Conservation (phyloP, 2,888 invertebrate species). For the Alsophila aescularia region DNA sequence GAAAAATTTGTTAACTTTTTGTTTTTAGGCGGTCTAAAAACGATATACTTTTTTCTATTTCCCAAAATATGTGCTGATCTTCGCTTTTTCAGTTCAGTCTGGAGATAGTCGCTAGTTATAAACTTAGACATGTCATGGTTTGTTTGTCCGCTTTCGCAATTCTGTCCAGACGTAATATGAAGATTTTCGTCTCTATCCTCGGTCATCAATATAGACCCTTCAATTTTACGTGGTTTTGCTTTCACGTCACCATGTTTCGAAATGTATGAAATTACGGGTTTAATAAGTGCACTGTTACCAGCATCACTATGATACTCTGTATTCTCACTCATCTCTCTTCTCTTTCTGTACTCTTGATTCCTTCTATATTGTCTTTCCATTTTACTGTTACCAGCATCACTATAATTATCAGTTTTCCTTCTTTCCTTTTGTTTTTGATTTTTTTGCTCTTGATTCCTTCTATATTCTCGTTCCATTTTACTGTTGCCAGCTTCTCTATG, state of each 20-base stretch:
- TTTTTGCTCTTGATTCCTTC: too few species aligned
- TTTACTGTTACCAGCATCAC: too few species aligned
- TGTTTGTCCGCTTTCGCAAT: slow-evolving; percentile 1
- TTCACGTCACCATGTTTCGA: neutral
- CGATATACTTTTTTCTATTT: slow-evolving; percentile 9
- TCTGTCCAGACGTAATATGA: neutral
- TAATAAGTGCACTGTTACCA: neutral
- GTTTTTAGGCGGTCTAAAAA: neutral
- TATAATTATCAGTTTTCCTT: too few species aligned
- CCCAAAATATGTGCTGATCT: neutral
- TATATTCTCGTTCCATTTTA: too few species aligned
- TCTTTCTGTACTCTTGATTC: too few species aligned
- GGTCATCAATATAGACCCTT: neutral
- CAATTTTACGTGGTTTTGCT: neutral
- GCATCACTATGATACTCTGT: too few species aligned
- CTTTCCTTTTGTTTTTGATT: too few species aligned
- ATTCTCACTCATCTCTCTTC: too few species aligned
- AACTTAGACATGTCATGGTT: neutral
- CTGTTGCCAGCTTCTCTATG: too few species aligned
- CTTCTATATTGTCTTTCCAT: too few species aligned
- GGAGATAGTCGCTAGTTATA: neutral
- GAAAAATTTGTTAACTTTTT: slow-evolving; percentile 15
- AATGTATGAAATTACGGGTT: slow-evolving; percentile 2
- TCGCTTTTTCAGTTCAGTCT: neutral
- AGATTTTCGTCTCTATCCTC: neutral